phyloP scores from a whole-genome alignment of 2,888 invertebrate genomes.

The Drosophila leonis region DNA sequence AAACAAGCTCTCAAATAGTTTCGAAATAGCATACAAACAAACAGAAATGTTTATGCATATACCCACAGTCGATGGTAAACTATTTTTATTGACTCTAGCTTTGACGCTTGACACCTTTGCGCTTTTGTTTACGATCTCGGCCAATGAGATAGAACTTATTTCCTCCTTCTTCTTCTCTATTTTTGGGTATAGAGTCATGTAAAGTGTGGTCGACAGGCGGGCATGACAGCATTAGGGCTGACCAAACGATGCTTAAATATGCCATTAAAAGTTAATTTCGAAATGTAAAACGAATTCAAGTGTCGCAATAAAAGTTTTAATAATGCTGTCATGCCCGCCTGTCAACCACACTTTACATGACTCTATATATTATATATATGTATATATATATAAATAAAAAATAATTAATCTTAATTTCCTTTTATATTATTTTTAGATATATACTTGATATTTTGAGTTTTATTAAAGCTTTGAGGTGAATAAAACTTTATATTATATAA shows the following conservation, averaged over 20 bases:
- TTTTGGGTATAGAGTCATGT: constrained; percentile 16
- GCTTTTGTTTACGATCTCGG: constrained; percentile 70
- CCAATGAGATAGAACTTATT: constrained; percentile 29
- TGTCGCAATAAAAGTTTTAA: neutral
- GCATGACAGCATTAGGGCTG: constrained; percentile 36
- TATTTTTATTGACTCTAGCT: constrained; percentile 79
- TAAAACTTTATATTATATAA: too few relatives aligned
- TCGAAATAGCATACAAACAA: constrained; percentile 36
- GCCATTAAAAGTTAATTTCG: constrained; percentile 9
- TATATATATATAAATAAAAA: neutral
- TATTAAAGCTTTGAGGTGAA: too few relatives aligned
- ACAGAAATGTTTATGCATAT: constrained; percentile 34
- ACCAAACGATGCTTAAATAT: constrained; percentile 12
- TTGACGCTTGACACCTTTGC: constrained; percentile 77
- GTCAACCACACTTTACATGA: constrained; percentile 24
- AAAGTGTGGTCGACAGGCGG: constrained; percentile 30
- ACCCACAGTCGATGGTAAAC: constrained; percentile 44
- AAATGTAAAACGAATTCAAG: constrained; percentile 8
- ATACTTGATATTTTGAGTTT: too few relatives aligned
- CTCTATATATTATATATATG: neutral
- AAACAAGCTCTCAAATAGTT: constrained; percentile 74
- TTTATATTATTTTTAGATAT: too few relatives aligned
- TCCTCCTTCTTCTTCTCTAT: constrained; percentile 7
- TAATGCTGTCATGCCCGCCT: constrained; percentile 40
- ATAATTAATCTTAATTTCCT: too few relatives aligned